Evolutionary conservation across 2,113 vertebrate genomes (phyloP).

Genomic region (Choloepus hoffmanni): DNA sequence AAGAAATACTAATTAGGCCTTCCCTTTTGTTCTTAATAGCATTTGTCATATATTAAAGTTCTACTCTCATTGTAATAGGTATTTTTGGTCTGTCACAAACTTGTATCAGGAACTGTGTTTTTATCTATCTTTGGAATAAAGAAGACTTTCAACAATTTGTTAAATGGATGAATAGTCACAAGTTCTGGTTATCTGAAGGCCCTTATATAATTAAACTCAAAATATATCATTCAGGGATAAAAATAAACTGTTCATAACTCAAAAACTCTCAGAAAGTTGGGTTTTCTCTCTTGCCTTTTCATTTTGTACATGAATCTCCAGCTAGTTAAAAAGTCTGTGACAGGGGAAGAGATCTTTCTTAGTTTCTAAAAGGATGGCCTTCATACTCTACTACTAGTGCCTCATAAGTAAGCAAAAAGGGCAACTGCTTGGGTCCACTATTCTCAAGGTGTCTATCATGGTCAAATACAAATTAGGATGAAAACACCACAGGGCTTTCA

Average conservation of each 20-base stretch:
- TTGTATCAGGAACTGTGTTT: not conserved
- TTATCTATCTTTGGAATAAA: not conserved
- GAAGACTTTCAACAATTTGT: not conserved
- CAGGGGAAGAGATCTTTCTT: not conserved
- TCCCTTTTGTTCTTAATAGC: not conserved
- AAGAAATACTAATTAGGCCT: not conserved
- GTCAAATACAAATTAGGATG: not conserved
- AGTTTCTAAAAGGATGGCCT: not conserved
- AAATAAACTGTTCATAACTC: not conserved
- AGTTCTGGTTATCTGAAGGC: not conserved
- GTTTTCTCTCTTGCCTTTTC: not conserved
- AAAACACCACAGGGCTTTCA: not conserved
- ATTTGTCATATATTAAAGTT: not conserved
- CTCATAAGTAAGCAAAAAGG: not conserved
- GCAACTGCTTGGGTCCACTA: not conserved
- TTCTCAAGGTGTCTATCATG: not conserved
- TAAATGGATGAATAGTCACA: not conserved
- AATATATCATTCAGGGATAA: not conserved
- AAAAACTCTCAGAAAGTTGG: not conserved
- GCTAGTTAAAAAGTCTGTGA: not conserved
- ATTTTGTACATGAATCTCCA: not conserved
- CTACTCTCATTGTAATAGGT: not conserved
- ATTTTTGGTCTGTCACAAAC: not conserved
- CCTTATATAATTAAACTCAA: not conserved
- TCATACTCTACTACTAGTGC: not conserved